Evolutionary conservation across 2,888 invertebrate genomes (phyloP).

Genomic region (Hydrotaea diabolus): DNA sequence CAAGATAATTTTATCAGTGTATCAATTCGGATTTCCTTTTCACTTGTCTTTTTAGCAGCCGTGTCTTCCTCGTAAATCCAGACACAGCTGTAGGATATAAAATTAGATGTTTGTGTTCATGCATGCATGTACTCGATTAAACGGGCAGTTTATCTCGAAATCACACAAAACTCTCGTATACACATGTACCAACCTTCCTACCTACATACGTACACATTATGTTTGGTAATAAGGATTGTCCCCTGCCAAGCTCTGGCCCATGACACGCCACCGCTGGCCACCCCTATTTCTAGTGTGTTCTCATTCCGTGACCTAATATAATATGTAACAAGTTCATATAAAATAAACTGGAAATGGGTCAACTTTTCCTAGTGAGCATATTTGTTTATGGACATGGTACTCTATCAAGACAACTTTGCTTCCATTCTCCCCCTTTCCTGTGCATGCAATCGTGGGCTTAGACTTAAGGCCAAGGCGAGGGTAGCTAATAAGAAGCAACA

Average conservation of each 20-base stretch:
- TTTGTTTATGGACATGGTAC: neutral
- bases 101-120: neutral
- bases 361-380: constrained; percentile 33
- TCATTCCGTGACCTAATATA: constrained; percentile 49
- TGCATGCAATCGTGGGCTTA: no score
- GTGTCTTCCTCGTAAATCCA: neutral
- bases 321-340: constrained; percentile 46
- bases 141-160: neutral
- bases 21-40: no score
- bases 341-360: constrained; percentile 33
- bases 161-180: neutral
- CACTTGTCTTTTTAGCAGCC: no score
- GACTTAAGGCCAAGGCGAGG: neutral
- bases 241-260: neutral
- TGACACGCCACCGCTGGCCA: neutral
- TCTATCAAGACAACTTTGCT: neutral
- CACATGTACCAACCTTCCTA: neutral
- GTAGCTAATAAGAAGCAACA: neutral
- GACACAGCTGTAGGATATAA: neutral
- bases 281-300: neutral
- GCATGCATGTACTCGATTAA: neutral
- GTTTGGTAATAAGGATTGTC: neutral
- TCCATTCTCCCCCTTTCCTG: neutral
- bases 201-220: neutral
- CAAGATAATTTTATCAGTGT: no score